A percentile compares a stretch with the other conserved stretches of the same genome.
These are phyloP conservation scores for Bos javanicus DNA, from an alignment of 2,113 vertebrate species.

Conservation along the genomic window DNA sequence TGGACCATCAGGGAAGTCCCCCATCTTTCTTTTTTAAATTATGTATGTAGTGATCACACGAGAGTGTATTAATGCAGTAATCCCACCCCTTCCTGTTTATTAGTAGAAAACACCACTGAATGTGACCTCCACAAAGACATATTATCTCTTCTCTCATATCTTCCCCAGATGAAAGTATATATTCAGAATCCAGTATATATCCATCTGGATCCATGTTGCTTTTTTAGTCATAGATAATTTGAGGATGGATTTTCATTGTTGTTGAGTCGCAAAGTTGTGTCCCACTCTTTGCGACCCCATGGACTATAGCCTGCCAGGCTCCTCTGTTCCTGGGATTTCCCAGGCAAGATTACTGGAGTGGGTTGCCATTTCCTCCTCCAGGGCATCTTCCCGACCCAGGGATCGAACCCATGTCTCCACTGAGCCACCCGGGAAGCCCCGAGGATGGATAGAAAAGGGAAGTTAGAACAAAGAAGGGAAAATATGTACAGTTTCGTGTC, in stretches of 20 bases:
- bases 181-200: background rate
- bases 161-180: background rate
- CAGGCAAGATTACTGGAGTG: background rate
- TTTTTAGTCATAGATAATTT: background rate
- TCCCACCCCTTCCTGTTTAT: background rate
- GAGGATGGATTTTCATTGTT: background rate
- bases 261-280: background rate
- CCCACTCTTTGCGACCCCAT: background rate
- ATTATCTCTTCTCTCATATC: background rate
- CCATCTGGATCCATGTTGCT: background rate
- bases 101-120: background rate
- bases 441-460: background rate
- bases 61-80: background rate
- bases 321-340: background rate
- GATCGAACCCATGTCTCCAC: background rate
- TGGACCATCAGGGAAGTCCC: background rate
- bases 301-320: background rate
- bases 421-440: background rate
- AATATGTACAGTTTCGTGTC: background rate
- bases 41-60: background rate
- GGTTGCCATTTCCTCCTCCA: background rate
- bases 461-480: background rate
- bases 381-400: background rate
- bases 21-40: background rate
- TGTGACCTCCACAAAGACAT: background rate